Base-by-base conservation (phyloP, 2,113 vertebrate species). In the Trematomus loennbergii region DNA sequence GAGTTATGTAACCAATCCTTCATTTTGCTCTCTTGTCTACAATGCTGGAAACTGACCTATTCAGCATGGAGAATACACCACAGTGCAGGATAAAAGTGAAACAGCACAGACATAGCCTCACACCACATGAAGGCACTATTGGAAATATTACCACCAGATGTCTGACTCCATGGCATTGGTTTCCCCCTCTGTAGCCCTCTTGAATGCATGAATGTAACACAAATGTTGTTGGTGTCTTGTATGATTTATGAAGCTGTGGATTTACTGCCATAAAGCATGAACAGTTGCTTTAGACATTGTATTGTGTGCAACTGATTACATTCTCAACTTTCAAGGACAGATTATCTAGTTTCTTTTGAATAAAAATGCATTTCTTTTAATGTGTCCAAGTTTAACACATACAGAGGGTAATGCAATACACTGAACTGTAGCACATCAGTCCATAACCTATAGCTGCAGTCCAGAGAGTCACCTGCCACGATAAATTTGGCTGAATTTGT, bases 81-180 rank as follows among this genome's bases (percentile, higher is more conserved):
- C 15, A 36, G 55, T 52, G 50, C 11, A 48, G 70, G 36, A 66
- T 85, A 22, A 83, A 78, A 87, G 69, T 66, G 69, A 83, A 81
- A 15, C 22, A 79, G 68, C 73, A 79, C 58, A 80, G 65, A 81
- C 84, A 87, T 61, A 43, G 17, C 72, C 59, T 18, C 62, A 74
- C 63, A 76, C 86, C 85, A 88, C 87, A 88, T 85, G 88, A 91
- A 91, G 82, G 82, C 82, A 84, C 48, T 63, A 78, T 79, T 80
- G 89, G 83, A 84, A 58, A 48, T 74, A 89, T 89, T 91, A 90
- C 63, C 72, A 75, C 83, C 91, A 94, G 91, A 94, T 94, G 92
- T 92, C 17, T 92, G 84, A 90, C 76, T 76, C 79, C 43, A 33
- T 29, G 64, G 57, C 62, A 48, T 81, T 66, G 17, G 17, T 77